A percentile compares a stretch with the other conserved stretches of the same genome.
Conservation (phyloP, 2,888 invertebrate species). For the Helobdella robusta region DNA sequence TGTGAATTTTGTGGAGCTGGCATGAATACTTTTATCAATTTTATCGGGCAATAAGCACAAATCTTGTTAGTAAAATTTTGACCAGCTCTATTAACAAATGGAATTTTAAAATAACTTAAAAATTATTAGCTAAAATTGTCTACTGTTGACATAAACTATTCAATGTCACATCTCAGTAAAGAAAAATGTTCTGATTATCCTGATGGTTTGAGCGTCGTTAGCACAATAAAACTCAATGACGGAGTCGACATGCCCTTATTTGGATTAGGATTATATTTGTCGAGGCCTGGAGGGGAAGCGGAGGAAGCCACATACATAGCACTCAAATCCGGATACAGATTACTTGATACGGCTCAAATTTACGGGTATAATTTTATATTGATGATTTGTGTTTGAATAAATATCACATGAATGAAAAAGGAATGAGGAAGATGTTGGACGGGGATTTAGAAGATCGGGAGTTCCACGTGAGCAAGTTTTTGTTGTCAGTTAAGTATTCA, state of each 20-base stretch:
- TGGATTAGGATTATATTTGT: slow-evolving; percentile 25
- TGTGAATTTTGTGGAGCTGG: too few relatives aligned
- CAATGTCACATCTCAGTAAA: too few relatives aligned
- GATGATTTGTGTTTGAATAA: too few relatives aligned
- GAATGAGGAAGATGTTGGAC: slow-evolving; percentile 27
- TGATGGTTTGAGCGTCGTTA: neutral
- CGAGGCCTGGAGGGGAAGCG: slow-evolving; percentile 13
- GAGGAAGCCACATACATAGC: slow-evolving; percentile 22
- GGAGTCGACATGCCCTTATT: slow-evolving; percentile 28
- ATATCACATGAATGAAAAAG: neutral
- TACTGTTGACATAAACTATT: too few relatives aligned
- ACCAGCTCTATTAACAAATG: too few relatives aligned
- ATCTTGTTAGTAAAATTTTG: too few relatives aligned
- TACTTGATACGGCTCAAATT: slow-evolving; percentile 27
- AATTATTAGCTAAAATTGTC: too few relatives aligned
- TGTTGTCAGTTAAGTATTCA: slow-evolving; percentile 25
- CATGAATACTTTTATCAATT: too few relatives aligned
- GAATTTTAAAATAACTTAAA: too few relatives aligned
- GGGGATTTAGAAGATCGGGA: slow-evolving; percentile 18
- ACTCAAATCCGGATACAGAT: slow-evolving; percentile 20
- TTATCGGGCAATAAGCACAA: too few relatives aligned
- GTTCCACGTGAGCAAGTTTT: slow-evolving; percentile 21
- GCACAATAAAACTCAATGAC: slow-evolving; percentile 22
- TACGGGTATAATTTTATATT: slow-evolving; percentile 23
- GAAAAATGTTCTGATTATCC: neutral